These are phyloP conservation scores for Poecilia picta DNA, from an alignment of 2,797 vertebrate species.

Conservation along the genomic window DNA sequence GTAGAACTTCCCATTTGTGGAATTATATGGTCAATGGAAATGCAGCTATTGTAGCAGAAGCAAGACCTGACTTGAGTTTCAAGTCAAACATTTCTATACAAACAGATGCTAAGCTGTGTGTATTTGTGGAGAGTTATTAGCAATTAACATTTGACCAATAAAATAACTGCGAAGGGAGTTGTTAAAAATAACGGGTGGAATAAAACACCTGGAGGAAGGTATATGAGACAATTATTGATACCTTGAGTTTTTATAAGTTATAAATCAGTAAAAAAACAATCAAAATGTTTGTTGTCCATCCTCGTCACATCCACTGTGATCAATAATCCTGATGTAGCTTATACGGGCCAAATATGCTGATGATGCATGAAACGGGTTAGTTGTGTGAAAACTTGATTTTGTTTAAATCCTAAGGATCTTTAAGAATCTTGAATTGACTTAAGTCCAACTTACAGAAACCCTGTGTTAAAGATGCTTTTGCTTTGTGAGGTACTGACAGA, in stretches of 20 bases:
- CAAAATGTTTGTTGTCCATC: not conserved
- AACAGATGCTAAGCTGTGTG: no score
- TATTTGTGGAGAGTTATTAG: no score
- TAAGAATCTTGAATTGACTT: not conserved
- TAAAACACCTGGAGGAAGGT: not conserved
- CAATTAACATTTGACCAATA: no score
- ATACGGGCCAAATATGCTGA: not conserved
- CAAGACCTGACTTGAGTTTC: no score
- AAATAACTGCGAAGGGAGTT: not conserved
- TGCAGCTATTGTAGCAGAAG: no score
- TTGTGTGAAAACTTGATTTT: not conserved
- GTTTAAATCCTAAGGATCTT: not conserved
- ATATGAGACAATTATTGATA: not conserved
- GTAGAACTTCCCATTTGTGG: no score
- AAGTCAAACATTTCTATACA: no score
- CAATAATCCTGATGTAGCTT: not conserved
- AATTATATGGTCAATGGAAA: no score
- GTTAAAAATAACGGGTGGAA: not conserved
- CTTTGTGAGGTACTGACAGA: not conserved
- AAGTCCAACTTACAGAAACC: not conserved
- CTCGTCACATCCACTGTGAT: not conserved
- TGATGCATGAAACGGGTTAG: not conserved
- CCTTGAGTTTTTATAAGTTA: not conserved
- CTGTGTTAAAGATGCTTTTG: not conserved
- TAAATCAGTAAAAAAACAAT: not conserved